Base-by-base conservation (phyloP, 2,113 vertebrate genomes). In the Pterocles orientalis region DNA sequence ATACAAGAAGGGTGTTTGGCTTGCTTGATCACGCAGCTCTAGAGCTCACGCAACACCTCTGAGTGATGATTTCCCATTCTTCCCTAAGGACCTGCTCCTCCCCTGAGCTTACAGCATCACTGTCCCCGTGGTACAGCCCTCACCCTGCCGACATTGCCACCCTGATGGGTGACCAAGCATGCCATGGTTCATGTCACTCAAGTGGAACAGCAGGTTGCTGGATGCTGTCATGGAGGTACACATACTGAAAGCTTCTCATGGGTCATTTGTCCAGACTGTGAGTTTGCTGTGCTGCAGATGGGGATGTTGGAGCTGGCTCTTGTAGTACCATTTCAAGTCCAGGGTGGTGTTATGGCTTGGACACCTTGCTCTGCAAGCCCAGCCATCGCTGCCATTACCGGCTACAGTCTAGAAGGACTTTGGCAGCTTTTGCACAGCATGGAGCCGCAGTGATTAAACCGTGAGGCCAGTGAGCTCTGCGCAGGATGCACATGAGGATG, bases 1-100 rank as follows among this genome's bases (percentile, higher is more conserved):
- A 39, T 53, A 34, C 14, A 14, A 50, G 28, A 54, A 71, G 33
- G 18, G 29, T 1, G 25, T 86, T 81, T 64, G 51, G 14, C 14
- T 73, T 1, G 0, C n/a, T 39, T 33, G 54, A 20, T 48, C 0
- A 0, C 0, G 0, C 78, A 64, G 61, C 36, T 87, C 43, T 61
- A 39, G 56, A 62, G 51, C 51, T 71, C 65, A 48, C 0, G 0
- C 14, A 2, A 2, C 56, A 73, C 43, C 34, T 77, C 12, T 60
- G 57, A 75, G 71, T 6, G 8, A 64, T 16, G 33, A 65, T 84
- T 88, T 81, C 64, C 28, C 23, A 0, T 45, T 43, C 45, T 29
- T 51, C 39, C 48, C 41, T 15, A 8, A 57, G 56, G 82, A 91
- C 15, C 26, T 6, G 3, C 41, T 81, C 15, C 64, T 86, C 19